These are phyloP conservation scores for Vireo altiloquus DNA, from an alignment of 2,113 vertebrate species.

Conservation along the genomic window DNA sequence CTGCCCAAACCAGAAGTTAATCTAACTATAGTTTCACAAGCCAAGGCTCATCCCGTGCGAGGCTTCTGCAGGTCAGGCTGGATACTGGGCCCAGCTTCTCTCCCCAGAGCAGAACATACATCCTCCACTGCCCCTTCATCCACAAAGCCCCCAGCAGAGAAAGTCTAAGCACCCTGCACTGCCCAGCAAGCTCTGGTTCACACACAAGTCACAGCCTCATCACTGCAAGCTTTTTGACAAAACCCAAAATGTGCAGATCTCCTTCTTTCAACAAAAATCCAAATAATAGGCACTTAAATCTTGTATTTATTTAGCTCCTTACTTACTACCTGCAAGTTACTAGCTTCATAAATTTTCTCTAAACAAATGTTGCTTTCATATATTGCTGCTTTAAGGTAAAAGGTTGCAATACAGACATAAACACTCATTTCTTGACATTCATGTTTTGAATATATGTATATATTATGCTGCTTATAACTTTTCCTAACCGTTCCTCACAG, in stretches of 20 bases:
- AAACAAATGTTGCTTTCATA: not conserved
- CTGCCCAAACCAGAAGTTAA: not conserved
- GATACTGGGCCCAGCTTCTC: not conserved
- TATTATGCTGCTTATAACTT: not conserved
- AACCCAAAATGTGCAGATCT: not conserved
- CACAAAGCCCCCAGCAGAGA: not conserved
- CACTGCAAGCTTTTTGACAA: not conserved
- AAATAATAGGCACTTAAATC: not conserved
- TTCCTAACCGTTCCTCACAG: not conserved
- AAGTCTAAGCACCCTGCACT: not conserved
- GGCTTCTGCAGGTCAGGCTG: not conserved
- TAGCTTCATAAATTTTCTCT: not conserved
- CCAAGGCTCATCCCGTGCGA: not conserved
- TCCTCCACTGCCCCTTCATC: not conserved
- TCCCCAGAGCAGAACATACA: rapidly evolving
- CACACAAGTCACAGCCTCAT: not conserved
- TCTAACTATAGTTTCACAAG: not conserved
- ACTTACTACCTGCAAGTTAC: not conserved
- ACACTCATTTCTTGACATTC: not conserved
- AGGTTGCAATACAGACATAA: not conserved
- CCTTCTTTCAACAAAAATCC: not conserved
- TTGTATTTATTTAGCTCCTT: not conserved
- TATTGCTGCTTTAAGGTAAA: not conserved
- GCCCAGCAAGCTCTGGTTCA: not conserved
- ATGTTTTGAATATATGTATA: not conserved